Evolutionary conservation across 2,888 invertebrate species (phyloP).

Genomic region (Diplolepis rosae): DNA sequence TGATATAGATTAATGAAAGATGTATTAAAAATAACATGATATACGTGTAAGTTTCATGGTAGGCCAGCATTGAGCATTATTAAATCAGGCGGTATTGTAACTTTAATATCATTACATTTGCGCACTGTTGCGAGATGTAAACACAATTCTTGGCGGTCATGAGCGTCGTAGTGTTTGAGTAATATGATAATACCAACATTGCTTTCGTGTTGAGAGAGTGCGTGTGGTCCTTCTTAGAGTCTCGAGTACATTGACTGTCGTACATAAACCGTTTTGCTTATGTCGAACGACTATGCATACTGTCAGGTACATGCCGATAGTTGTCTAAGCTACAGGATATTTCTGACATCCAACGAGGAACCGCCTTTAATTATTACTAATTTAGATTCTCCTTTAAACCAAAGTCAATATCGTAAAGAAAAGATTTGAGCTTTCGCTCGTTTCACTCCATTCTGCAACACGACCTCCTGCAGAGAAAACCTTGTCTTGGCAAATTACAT

Average conservation of each 20-base stretch:
- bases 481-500: conserved; percentile 2
- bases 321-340: conserved; percentile 32
- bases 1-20: too few species aligned
- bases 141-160: conserved; percentile 19
- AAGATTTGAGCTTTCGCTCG: neutral
- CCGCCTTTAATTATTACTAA: conserved; percentile 37
- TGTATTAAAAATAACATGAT: too few species aligned
- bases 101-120: conserved; percentile 1
- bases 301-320: conserved; percentile 33
- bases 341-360: conserved; percentile 1
- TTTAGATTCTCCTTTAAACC: conserved; percentile 33
- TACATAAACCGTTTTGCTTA: conserved; percentile 24
- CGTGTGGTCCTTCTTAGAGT: conserved; percentile 25
- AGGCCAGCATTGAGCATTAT: neutral
- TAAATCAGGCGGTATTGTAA: neutral
- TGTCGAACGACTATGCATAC: conserved; percentile 31
- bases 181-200: conserved; percentile 11
- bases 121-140: conserved; percentile 13
- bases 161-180: conserved; percentile 5
- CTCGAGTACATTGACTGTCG: conserved; percentile 29
- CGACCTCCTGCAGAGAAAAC: conserved; percentile 1
- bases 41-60: neutral
- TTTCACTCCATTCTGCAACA: neutral
- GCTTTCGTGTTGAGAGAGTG: conserved; percentile 28
- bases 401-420: neutral